These are phyloP conservation scores for Microtus montanus DNA, from an alignment of 2,113 vertebrate species.

Conservation along the genomic window DNA sequence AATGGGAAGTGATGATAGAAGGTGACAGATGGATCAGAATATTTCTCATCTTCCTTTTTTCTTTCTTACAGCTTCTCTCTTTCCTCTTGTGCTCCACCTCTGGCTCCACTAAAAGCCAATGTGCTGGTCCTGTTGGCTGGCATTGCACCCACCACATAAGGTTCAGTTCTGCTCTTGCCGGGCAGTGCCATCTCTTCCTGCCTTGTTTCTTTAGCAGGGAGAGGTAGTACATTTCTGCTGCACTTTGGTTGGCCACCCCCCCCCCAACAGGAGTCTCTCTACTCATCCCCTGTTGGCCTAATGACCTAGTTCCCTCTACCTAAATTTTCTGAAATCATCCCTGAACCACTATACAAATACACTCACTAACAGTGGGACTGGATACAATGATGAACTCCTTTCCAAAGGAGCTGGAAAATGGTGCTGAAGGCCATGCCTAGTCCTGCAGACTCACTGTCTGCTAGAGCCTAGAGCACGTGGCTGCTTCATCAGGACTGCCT, in stretches of 20 bases:
- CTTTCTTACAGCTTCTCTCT: not conserved
- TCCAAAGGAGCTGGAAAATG: no score
- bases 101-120: not conserved
- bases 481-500: no score
- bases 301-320: not conserved
- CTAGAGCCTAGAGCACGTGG: not conserved
- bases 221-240: not conserved
- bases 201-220: not conserved
- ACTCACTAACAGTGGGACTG: not conserved
- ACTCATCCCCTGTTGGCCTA: not conserved
- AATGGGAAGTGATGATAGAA: not conserved
- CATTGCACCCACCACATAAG: not conserved
- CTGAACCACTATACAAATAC: not conserved
- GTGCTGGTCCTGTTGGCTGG: not conserved
- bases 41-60: not conserved
- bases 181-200: not conserved
- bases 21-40: no score
- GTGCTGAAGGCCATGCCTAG: not conserved
- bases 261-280: no score
- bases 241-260: not conserved
- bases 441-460: not conserved
- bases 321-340: not conserved
- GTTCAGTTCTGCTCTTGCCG: not conserved
- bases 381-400: not conserved
- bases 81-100: not conserved